A percentile compares a stretch with the other conserved stretches of the same genome.
Evolutionary conservation across 2,888 invertebrate genomes (phyloP).

Genomic region (Cistogaster globosa): DNA sequence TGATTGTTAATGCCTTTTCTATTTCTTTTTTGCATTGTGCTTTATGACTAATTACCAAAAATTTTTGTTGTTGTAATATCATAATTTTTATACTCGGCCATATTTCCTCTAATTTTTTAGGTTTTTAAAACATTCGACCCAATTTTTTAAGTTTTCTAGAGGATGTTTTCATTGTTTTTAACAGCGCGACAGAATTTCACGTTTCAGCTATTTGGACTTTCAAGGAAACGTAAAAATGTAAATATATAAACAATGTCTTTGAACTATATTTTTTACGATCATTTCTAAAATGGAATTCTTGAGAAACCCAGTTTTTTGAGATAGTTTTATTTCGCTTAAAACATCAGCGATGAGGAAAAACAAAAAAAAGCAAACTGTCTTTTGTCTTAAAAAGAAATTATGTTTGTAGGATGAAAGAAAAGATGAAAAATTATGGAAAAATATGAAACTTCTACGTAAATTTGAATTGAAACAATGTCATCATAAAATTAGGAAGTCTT

Average conservation of each 20-base stretch:
- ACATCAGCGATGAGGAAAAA: constrained; percentile 45
- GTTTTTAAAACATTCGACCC: constrained; percentile 66
- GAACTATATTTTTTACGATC: constrained; percentile 66
- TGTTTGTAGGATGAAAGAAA: constrained; percentile 33
- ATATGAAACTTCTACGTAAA: constrained; percentile 35
- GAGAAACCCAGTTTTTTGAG: constrained; percentile 64
- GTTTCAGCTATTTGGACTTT: constrained; percentile 35
- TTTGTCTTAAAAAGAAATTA: constrained; percentile 8
- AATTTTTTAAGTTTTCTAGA: constrained; percentile 70
- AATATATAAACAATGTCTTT: constrained; percentile 56
- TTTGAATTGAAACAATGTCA: constrained; percentile 32
- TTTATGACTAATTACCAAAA: constrained; percentile 29
- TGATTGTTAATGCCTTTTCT: neutral
- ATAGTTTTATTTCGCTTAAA: constrained; percentile 38
- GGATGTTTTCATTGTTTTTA: constrained; percentile 55
- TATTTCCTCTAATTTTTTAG: constrained; percentile 60
- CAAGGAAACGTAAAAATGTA: constrained; percentile 52
- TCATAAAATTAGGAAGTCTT: constrained; percentile 62
- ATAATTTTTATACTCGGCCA: constrained; percentile 53
- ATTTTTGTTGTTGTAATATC: neutral
- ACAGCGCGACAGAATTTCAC: constrained; percentile 51
- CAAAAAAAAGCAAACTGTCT: neutral
- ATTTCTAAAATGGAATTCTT: constrained; percentile 38
- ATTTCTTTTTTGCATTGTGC: neutral
- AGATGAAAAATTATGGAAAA: neutral